Evolutionary conservation across 2,113 vertebrate genomes (phyloP).

Genomic region (Oceanodroma tethys): DNA sequence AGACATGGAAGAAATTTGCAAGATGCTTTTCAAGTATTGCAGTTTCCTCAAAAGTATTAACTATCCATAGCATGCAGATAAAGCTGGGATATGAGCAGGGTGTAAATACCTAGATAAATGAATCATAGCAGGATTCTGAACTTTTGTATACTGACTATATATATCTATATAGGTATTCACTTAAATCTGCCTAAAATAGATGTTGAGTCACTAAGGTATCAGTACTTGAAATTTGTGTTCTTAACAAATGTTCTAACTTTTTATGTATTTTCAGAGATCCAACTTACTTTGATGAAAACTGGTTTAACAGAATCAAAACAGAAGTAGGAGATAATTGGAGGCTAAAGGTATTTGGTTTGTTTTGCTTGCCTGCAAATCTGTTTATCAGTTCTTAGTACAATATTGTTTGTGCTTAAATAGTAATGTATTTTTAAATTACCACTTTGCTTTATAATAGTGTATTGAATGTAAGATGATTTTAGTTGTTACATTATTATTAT

Average conservation of each 20-base stretch:
- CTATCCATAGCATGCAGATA: not conserved
- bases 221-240: not conserved
- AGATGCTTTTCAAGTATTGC: not conserved
- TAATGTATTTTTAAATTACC: not conserved
- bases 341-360: conserved; percentile 81
- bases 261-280: conserved; percentile 76
- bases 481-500: not conserved
- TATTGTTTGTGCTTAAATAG: not conserved
- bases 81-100: not conserved
- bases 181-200: not conserved
- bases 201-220: not conserved
- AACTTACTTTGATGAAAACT: conserved; percentile 86
- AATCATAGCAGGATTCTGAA: not conserved
- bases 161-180: not conserved
- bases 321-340: conserved; percentile 94
- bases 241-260: not conserved
- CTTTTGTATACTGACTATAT: not conserved
- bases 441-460: not conserved
- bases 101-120: not conserved
- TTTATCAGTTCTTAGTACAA: not conserved
- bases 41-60: not conserved
- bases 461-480: not conserved
- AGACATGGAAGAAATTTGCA: not conserved
- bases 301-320: conserved; percentile 91
- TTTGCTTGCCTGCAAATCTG: not conserved